Evolutionary conservation across 1,140 invertebrate species (phyloP).

Genomic region (Pygmarrhopalites habei): DNA sequence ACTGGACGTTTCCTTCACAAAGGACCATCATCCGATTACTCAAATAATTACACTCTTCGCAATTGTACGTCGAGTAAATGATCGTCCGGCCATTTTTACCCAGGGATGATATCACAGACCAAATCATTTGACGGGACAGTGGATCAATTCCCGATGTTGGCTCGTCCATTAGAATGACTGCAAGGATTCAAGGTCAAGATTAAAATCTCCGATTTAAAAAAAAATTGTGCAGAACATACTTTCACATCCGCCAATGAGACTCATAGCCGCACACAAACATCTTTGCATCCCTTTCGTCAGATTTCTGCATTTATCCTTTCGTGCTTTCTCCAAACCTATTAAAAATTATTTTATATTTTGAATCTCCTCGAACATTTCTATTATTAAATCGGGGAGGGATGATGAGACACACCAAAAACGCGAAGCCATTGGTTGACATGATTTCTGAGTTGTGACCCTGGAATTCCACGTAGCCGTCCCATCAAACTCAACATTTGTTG

Average conservation of each 20-base stretch:
- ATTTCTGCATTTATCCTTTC: slow-evolving; percentile 9
- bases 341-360: too few relatives aligned
- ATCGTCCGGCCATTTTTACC: slow-evolving; percentile 10
- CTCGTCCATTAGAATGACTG: slow-evolving; percentile 31
- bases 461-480: slow-evolving; percentile 25
- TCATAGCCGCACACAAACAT: slow-evolving; percentile 23
- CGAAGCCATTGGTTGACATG: slow-evolving; percentile 31
- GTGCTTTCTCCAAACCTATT: slow-evolving; percentile 17
- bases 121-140: slow-evolving; percentile 19
- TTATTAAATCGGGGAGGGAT: too few relatives aligned
- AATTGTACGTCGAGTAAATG: slow-evolving; percentile 24
- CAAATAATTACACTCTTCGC: slow-evolving; percentile 22
- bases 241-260: slow-evolving; percentile 19
- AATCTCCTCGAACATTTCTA: too few relatives aligned
- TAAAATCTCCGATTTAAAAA: too few relatives aligned
- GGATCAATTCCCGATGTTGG: slow-evolving; percentile 17
- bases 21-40: slow-evolving; percentile 18
- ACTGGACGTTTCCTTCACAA: slow-evolving; percentile 31
- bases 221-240: too few relatives aligned
- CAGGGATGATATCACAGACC: slow-evolving; percentile 21
- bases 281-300: slow-evolving; percentile 14
- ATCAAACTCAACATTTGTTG: slow-evolving; percentile 31
- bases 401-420: slow-evolving; percentile 29
- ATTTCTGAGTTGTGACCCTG: background rate
- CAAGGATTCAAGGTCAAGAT: too few relatives aligned